Base-by-base conservation (phyloP, 2,888 invertebrate species). In the Nesidiocoris tenuis region DNA sequence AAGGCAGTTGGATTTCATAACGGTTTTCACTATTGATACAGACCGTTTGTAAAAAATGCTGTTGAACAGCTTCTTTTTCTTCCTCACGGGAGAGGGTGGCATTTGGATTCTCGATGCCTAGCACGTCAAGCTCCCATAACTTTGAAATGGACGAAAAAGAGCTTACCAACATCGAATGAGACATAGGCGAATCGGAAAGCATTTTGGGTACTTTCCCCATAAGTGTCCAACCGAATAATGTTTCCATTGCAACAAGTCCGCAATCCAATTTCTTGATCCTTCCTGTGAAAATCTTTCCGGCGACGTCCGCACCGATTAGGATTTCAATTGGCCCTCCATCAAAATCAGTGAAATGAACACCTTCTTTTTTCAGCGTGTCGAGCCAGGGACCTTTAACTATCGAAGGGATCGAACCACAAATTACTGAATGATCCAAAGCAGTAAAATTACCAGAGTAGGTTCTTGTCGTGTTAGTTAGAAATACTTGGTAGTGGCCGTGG, bases 291-390 rank as follows among this genome's bases (percentile, higher is more conserved):
- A 65, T 65, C n/a, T 17, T 12, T 24, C 65, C 65, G 19, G 24
- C 23, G 65, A 65, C 23, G 25, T 65, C 65, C n/a, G 65, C 65
- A 3, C 65, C 39, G 23, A 65, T 18, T 65, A 65, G 25, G 18
- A 65, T 25, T 65, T 65, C 65, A 39, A 65, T 65, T 25, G 65
- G 65, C 2, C 65, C 65, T 65, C 9, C 24, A 1, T 25, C 18
- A 39, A 39, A 39, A 65, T 65, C 65, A 24, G 39, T 12, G 39
- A 65, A 18, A 17, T 65, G 5, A 65, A 65, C 25, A 1, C 65
- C 65, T 1, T 65, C 16, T 12, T 18, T 17, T 65, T 3, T 39
- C n/a, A 65, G 39, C 18, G 23, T 25, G 23, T 65, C 25, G 9
- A 65, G 16, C 65, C 65, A 65, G 12, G 65, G 25, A 65, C 65